Evolutionary conservation across 2,797 vertebrate genomes (phyloP), one percentile per base, ranked within the genome.

Genomic region (Neopelma chrysocephalum): DNA sequence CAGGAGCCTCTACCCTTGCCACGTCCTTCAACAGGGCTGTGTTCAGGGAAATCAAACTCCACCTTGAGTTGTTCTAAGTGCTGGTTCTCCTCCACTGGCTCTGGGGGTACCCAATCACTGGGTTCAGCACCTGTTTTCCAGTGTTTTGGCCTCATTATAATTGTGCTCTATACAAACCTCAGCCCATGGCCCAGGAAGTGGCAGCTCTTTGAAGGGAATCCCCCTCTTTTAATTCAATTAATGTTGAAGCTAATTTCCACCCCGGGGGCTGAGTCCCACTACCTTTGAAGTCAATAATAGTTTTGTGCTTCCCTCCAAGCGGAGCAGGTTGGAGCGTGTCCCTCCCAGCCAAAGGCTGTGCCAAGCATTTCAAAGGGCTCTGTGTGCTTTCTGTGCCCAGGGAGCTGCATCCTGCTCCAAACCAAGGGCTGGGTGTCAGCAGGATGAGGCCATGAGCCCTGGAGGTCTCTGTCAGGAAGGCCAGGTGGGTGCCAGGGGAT

Each of bases 271-370:
- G 62, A 82, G 88, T 87, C 88, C 82, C 50, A 13, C 45, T 92
- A 70, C 90, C 93, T 97, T 96, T 97, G 95, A 96, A 97, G 95
- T 95, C 93, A 70, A 7, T 77, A 94, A 87, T 34, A 76, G 87
- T 93, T 83, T 53, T 89, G 86, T 70, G 71, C 65, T 92, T 87
- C 56, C 84, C 89, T 58, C 85, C 68, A 47, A 77, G 68, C 12
- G 0, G 56, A 92, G 88, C 94, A 93, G 87, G 96, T 75, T 82
- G 22, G 42, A 93, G 81, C 96, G 32, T 3, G 31, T 48, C 69
- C 40, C 64, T 90, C 0, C 0, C 40, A 91, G 69, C 9, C 5
- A 20, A 42, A 51, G 76, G 40, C 88, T 82, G 47, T 70, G 62
- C 91, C 90, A 90, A 64, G 77, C 66, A 14, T 89, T 96, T 96